phyloP scores from a whole-genome alignment of 2,113 vertebrate genomes.

The Petrocephalus zakoni region DNA sequence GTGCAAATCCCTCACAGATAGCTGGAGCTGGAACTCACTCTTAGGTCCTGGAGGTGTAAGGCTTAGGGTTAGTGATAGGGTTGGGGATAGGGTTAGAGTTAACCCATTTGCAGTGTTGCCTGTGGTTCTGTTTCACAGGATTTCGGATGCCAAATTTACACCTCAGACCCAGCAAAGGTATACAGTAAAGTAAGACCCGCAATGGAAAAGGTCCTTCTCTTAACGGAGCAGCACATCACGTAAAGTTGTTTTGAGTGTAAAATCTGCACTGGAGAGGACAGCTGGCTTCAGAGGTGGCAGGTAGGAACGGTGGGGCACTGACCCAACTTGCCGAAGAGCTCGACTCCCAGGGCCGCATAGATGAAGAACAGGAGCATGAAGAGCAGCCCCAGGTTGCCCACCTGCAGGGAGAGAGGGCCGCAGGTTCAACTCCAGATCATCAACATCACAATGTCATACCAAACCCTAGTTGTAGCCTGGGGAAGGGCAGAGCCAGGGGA shows the following conservation, averaged over 20 bases:
- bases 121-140: neutral
- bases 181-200: neutral
- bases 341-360: slow-evolving; percentile 98
- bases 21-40: neutral
- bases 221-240: neutral
- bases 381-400: slow-evolving; percentile 97
- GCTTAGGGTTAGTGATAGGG: neutral
- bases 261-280: neutral
- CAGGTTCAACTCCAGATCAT: neutral
- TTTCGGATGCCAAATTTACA: neutral
- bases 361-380: slow-evolving; percentile 99
- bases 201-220: neutral
- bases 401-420: slow-evolving; percentile 65
- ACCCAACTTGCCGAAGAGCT: slow-evolving; percentile 96
- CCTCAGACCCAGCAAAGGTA: neutral
- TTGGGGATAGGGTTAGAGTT: neutral
- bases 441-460: neutral
- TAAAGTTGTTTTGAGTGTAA: neutral
- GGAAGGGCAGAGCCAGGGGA: neutral
- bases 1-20: neutral
- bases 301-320: slow-evolving; percentile 48
- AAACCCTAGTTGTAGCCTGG: neutral
- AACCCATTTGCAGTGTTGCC: neutral
- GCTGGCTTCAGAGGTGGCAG: neutral
- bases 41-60: neutral